A percentile compares a stretch with the other conserved stretches of the same genome.
These are phyloP conservation scores for Ceramica pisi DNA, from an alignment of 2,888 invertebrate species.

Conservation along the genomic window DNA sequence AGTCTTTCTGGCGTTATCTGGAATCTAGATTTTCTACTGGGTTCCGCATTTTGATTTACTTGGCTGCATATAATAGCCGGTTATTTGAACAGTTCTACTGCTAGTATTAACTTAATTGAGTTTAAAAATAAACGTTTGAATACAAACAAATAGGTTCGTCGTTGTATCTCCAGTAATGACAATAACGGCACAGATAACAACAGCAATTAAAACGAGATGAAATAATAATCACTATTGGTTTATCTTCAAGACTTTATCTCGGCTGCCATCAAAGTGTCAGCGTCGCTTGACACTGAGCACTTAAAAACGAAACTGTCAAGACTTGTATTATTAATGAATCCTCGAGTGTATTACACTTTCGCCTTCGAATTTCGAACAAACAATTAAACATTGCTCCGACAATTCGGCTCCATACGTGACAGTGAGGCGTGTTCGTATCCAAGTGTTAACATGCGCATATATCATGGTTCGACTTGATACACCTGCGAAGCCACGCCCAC, in stretches of 20 bases:
- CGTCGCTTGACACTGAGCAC: slow-evolving; percentile 61
- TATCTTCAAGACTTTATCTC: slow-evolving; percentile 75
- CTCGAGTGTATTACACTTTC: slow-evolving; percentile 76
- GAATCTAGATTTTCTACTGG: not conserved
- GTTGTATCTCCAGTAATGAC: slow-evolving; percentile 42
- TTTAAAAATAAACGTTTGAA: slow-evolving; percentile 12
- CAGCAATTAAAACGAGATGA: slow-evolving; percentile 58
- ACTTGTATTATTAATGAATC: slow-evolving; percentile 74
- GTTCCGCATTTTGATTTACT: not conserved
- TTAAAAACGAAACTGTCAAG: slow-evolving; percentile 67
- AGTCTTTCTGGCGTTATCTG: not conserved
- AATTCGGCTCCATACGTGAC: slow-evolving; percentile 81
- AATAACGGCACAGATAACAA: slow-evolving; percentile 60
- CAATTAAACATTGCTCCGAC: slow-evolving; percentile 78
- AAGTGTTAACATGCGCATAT: slow-evolving; percentile 89
- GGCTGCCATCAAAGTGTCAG: slow-evolving; percentile 71
- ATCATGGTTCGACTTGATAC: slow-evolving; percentile 86
- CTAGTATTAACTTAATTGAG: not conserved
- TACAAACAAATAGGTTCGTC: slow-evolving; percentile 23
- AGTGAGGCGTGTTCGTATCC: slow-evolving; percentile 86
- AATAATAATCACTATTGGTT: slow-evolving; percentile 66
- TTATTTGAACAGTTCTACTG: not conserved
- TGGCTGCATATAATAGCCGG: not conserved
- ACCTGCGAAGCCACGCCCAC: slow-evolving; percentile 86
- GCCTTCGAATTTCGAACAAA: slow-evolving; percentile 72